Evolutionary conservation across 1,140 invertebrate genomes (phyloP), one percentile per base, ranked within the genome.

Genomic region (Arion vulgaris): DNA sequence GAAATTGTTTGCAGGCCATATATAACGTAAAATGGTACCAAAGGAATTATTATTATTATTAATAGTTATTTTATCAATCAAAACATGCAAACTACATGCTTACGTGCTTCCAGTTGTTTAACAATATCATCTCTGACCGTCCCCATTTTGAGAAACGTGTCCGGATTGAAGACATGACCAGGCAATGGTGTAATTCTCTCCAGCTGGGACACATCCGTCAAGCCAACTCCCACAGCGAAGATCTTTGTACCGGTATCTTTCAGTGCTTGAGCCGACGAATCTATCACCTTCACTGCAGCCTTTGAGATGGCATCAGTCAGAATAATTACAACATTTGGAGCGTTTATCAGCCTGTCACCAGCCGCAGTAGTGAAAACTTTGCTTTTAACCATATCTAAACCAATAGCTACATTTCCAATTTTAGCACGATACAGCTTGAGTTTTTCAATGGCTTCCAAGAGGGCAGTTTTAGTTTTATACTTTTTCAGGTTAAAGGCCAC

Each of bases 401-500:
- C 88, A 0, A 86, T 86, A 76, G 88, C 88, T 17, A 87, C 87
- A 36, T 84, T 82, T 38, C 69, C 80, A 0, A 53, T 32, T 38
- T 73, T 72, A 28, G 72, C 51, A 9, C 51, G 41, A 13, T 51
- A 57, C 32, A 39, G n/a, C 34, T 34, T 26, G 7, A 15, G 34
- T 23, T n/a, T 79, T 17, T 72, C 19, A 23, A 82, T 69, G 9
- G 45, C 74, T 4, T 41, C 32, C 72, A 68, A 34, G 57, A 71
- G 5, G 26, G 36, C n/a, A 32, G 32, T 19, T 87, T 81, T 17
- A 68, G 41, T 80, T 85, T 86, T 38, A 85, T 86, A 17, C 1
- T 83, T 77, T 68, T 88, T 86, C 62, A 91, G 72, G 71, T 89
- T 68, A 75, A 91, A 91, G 68, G 89, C 77, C 9, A 88, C 41